Evolutionary conservation across 1,140 invertebrate species (phyloP).

Genomic region (Drosophila sturtevanti): DNA sequence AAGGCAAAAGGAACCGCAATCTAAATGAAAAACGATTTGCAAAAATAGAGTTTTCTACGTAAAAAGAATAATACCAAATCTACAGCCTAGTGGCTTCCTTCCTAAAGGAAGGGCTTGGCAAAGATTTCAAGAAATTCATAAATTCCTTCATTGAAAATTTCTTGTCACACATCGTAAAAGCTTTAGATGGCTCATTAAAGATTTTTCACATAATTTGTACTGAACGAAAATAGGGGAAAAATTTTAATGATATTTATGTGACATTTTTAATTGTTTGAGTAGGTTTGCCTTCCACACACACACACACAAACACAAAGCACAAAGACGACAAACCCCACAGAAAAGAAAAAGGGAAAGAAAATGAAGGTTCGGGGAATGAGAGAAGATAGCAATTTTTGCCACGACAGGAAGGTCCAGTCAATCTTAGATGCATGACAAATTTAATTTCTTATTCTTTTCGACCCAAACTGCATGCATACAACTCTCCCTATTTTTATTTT

Average conservation of each 20-base stretch:
- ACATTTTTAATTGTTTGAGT: constrained; percentile 71
- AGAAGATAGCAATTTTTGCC: constrained; percentile 7
- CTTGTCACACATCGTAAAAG: constrained; percentile 67
- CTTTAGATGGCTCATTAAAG: constrained; percentile 51
- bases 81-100: too few relatives aligned
- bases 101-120: neutral
- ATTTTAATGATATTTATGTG: constrained; percentile 70
- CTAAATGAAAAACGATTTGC: constrained; percentile 10
- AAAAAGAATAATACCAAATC: constrained; percentile 11
- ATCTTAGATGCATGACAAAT: constrained; percentile 65
- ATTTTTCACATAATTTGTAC: constrained; percentile 73
- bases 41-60: constrained; percentile 21
- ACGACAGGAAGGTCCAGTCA: constrained; percentile 48
- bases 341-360: neutral
- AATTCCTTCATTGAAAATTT: too few relatives aligned
- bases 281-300: constrained; percentile 50
- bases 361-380: neutral
- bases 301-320: constrained; percentile 4
- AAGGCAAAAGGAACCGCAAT: constrained; percentile 31
- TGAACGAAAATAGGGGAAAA: constrained; percentile 55
- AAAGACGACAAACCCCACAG: constrained; percentile 14
- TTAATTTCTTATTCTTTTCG: constrained; percentile 72
- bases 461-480: constrained; percentile 35
- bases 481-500: constrained; percentile 24
- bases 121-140: neutral